Conservation (phyloP, 2,888 invertebrate genomes). For the Nomada hirtipes region DNA sequence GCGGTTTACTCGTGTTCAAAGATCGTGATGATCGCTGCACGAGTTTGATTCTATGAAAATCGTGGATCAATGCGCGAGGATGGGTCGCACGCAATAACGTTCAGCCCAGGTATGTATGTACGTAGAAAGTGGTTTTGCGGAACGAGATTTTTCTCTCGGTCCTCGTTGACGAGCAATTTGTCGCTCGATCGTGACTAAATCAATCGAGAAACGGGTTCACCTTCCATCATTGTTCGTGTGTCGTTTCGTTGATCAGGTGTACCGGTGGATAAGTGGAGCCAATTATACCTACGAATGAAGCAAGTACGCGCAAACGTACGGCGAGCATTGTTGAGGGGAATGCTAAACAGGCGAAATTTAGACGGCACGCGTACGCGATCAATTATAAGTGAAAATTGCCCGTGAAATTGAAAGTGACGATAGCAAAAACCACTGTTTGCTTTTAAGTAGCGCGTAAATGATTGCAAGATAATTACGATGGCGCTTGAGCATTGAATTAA, state of each 20-base stretch:
- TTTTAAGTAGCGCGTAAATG: background rate
- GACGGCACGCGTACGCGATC: background rate
- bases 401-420: slow-evolving; percentile 57
- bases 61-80: background rate
- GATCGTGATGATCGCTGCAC: background rate
- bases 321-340: too few relatives aligned
- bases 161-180: background rate
- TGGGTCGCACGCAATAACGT: background rate
- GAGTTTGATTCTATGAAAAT: background rate
- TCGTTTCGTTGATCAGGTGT: background rate
- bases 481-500: background rate
- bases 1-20: background rate
- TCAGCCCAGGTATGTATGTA: too few relatives aligned
- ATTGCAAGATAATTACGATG: background rate
- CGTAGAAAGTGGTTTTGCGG: too few relatives aligned
- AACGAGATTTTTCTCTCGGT: background rate
- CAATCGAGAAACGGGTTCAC: slow-evolving; percentile 4
- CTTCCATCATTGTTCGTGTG: slow-evolving; percentile 23
- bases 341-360: too few relatives aligned
- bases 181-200: background rate
- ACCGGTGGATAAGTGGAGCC: too few relatives aligned
- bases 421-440: background rate
- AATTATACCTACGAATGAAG: too few relatives aligned
- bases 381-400: slow-evolving; percentile 67
- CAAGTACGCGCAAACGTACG: too few relatives aligned